phyloP scores from a whole-genome alignment of 23 tunicate genomes.

The Corella eumyota region DNA sequence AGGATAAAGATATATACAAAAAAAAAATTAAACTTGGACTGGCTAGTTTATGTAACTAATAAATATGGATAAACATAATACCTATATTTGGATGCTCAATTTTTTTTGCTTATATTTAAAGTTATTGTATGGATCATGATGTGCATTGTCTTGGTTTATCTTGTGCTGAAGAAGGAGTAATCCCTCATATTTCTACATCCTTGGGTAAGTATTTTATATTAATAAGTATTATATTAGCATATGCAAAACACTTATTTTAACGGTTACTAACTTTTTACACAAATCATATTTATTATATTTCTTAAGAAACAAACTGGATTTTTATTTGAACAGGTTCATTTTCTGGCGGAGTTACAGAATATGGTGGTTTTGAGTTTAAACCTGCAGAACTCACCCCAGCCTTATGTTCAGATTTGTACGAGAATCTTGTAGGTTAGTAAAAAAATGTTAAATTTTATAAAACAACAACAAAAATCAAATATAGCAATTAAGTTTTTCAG shows the following conservation, averaged over 20 bases:
- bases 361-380: slow-evolving; percentile 69
- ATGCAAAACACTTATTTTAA: too few species aligned
- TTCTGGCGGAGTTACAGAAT: slow-evolving; percentile 67
- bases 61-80: not conserved
- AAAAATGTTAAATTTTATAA: not conserved
- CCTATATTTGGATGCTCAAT: not conserved
- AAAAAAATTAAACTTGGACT: too few species aligned
- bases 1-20: too few species aligned
- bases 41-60: too few species aligned
- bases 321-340: slow-evolving; percentile 32
- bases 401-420: slow-evolving; percentile 64
- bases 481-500: not conserved
- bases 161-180: slow-evolving; percentile 61
- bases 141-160: slow-evolving; percentile 87
- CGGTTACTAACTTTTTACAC: too few species aligned
- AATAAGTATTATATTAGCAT: too few species aligned
- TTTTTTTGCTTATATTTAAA: slow-evolving; percentile 1
- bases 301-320: too few species aligned
- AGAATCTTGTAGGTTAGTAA: slow-evolving; percentile 64
- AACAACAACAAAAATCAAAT: not conserved
- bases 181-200: slow-evolving; percentile 43
- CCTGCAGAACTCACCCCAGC: slow-evolving; percentile 91
- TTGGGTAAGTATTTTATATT: slow-evolving; percentile 19
- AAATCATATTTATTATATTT: too few species aligned
- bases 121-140: slow-evolving; percentile 96